Percentiles rank a stretch among this genome's conserved stretches.
Conservation (phyloP, 2,113 vertebrate species). For the Thymallus thymallus region DNA sequence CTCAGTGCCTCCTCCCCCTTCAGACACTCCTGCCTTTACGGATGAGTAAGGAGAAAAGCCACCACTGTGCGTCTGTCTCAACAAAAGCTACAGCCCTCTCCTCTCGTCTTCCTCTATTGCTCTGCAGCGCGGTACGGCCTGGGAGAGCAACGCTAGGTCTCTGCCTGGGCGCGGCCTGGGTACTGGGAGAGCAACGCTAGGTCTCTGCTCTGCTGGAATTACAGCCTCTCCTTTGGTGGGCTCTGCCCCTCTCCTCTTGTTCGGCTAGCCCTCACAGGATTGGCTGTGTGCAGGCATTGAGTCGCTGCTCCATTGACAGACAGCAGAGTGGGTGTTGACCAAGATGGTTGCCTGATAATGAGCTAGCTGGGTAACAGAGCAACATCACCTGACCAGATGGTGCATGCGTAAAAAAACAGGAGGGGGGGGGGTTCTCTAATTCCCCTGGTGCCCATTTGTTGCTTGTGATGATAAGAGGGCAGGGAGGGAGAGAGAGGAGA, state of each 20-base stretch:
- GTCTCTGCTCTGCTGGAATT: neutral
- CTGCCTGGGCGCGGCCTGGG: conserved; percentile 32
- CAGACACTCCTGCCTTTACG: conserved; percentile 48
- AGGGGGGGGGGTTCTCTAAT: neutral
- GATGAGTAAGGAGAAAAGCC: conserved; percentile 41
- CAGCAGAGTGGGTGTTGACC: conserved; percentile 93
- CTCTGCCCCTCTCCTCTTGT: conserved; percentile 52
- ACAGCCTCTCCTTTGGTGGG: neutral
- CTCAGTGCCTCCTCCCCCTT: conserved; percentile 33
- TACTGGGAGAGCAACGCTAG: conserved; percentile 55
- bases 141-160: conserved; percentile 36
- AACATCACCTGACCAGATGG: conserved; percentile 90
- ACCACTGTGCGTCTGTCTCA: conserved; percentile 33
- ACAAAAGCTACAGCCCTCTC: conserved; percentile 39
- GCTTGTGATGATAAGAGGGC: conserved; percentile 75
- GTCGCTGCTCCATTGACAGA: conserved; percentile 2
- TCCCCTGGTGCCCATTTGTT: conserved; percentile 75
- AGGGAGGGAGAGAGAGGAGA: conserved; percentile 42
- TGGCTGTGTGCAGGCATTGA: conserved; percentile 81
- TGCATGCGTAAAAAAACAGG: conserved; percentile 65
- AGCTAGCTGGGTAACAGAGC: conserved; percentile 78
- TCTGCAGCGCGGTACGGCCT: conserved; percentile 43
- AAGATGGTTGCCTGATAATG: conserved; percentile 93
- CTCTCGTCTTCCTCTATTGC: conserved; percentile 33
- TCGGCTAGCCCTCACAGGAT: conserved; percentile 71